Base-by-base conservation (phyloP, 2,888 invertebrate species). In the Nemotelus pantherinus region DNA sequence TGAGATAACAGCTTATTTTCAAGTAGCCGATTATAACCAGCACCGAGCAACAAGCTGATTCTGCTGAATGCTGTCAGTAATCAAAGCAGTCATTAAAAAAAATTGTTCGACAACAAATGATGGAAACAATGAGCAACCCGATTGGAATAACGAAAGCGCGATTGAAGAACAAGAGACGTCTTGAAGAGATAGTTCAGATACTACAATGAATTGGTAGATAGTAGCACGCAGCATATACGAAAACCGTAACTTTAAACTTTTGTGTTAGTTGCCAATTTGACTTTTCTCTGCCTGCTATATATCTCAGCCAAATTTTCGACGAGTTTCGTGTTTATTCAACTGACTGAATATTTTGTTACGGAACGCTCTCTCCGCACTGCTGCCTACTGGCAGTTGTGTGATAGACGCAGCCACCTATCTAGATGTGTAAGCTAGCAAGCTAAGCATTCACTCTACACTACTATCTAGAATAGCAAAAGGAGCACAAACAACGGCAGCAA, bases 191-290 rank as follows among this genome's bases (percentile, higher is more conserved):
- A 50, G 50, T 50, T 7, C 39, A 25, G 39, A 63, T 41, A 63
- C 39, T 9, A n/a, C n/a, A 25, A 7, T 41, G 7, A 63, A 25
- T 7, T n/a, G 4, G n/a, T 63, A 39, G 43, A 63, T 10, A 10
- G 67, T 67, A 47, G 0, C 25, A 25, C 25, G 25, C 25, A 25
- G 25, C 25, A 25, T 25, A 1, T 25, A 25, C 25, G 25, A 25
- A 67, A 67, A 67, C 67, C 48, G 67, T 67, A 67, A 67, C 67
- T 48, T 39, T 4, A 39, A n/a, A 48, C 47, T 67, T 67, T 67
- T 67, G 47, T 45, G 25, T 50, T 48, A 25, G 25, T 25, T 25
- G 25, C 25, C 25, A 25, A 25, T 25, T 25, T 48, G 48, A 9
- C 65, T 47, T 67, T 65, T 47, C 25, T 67, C n/a, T 67, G 41